phyloP scores from a whole-genome alignment of 2,888 invertebrate genomes.

The Hetaerina titia region DNA sequence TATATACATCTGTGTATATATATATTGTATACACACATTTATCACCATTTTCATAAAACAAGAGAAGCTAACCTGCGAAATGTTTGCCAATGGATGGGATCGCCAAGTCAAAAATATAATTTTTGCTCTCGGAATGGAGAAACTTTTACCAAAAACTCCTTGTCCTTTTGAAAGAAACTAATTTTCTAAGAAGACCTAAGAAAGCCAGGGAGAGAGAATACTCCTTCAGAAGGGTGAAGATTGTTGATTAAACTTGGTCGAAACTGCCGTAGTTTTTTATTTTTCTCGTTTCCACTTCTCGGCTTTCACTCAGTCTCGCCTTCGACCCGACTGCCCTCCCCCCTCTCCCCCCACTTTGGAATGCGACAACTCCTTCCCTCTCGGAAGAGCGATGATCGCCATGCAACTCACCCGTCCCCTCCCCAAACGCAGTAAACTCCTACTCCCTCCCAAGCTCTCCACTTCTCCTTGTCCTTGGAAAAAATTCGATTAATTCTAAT shows the following conservation, averaged over 20 bases:
- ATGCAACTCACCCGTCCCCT: not conserved
- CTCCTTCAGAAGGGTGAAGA: not conserved
- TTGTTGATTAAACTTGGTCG: not conserved
- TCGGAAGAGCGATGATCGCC: not conserved
- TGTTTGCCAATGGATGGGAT: not conserved
- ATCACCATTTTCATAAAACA: too few relatives aligned
- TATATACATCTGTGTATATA: too few relatives aligned
- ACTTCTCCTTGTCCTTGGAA: not conserved
- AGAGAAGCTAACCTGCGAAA: too few relatives aligned
- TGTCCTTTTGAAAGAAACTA: not conserved
- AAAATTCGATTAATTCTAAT: slow-evolving; percentile 1
- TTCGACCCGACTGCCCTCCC: not conserved
- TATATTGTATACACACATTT: too few relatives aligned
- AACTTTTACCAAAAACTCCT: not conserved
- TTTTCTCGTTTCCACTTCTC: not conserved
- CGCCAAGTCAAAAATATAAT: not conserved
- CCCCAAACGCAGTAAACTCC: not conserved
- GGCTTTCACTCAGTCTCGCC: not conserved
- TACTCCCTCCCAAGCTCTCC: too few relatives aligned
- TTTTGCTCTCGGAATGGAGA: not conserved
- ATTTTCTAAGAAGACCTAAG: not conserved
- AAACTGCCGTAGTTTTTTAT: not conserved
- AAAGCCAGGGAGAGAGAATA: too few relatives aligned
- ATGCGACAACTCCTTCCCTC: not conserved
- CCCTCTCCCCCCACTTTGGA: not conserved